A percentile compares a stretch with the other conserved stretches of the same genome.
Conservation (phyloP, 2,113 vertebrate species). For the Rattus rattus region DNA sequence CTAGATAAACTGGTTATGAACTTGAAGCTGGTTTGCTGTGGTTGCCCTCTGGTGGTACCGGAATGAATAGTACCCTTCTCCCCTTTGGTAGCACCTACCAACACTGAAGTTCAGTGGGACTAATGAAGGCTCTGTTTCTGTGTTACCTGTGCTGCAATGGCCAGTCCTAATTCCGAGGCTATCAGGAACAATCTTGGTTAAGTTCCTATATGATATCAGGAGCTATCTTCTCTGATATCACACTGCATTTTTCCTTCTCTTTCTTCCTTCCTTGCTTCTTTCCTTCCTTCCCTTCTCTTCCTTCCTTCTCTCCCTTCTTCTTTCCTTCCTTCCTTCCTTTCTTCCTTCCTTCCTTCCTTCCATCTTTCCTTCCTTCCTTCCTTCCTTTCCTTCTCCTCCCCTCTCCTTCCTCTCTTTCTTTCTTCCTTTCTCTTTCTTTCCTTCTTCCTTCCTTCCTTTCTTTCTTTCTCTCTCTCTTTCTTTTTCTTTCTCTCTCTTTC, state of each 20-base stretch:
- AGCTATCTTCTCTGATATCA: neutral
- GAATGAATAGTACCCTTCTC: neutral
- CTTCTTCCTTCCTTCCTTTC: neutral
- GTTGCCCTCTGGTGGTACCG: neutral
- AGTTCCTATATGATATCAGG: neutral
- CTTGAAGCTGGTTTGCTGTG: neutral
- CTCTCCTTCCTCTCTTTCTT: accelerated
- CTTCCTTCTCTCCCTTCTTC: too few species aligned
- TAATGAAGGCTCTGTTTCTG: neutral
- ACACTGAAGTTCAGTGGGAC: neutral
- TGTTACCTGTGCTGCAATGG: neutral
- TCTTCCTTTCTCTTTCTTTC: neutral
- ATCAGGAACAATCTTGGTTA: neutral
- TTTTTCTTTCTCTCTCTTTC: too few species aligned
- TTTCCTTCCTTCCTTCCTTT: too few species aligned
- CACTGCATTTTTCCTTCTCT: too few species aligned
- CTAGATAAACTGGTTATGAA: neutral
- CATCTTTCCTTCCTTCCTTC: too few species aligned
- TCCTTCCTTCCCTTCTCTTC: too few species aligned
- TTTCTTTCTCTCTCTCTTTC: too few species aligned
- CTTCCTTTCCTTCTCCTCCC: too few species aligned
- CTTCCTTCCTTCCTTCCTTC: too few species aligned
- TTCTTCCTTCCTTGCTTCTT: too few species aligned
- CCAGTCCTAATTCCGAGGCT: neutral
- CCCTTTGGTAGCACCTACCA: neutral